These are phyloP conservation scores for Drosophila austrosaltans DNA, from an alignment of 2,888 invertebrate genomes.

Conservation along the genomic window DNA sequence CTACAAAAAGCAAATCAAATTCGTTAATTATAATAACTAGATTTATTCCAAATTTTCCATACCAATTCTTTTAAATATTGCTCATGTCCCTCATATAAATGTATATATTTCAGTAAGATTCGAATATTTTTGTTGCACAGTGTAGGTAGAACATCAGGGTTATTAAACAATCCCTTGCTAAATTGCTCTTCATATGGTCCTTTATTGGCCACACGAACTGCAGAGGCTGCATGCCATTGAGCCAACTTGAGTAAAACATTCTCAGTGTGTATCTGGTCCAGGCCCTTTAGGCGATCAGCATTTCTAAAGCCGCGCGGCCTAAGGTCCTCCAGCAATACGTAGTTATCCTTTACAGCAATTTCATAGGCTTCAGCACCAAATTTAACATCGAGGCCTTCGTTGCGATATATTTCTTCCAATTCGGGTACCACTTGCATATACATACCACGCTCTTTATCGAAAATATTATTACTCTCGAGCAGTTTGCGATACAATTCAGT, in stretches of 20 bases:
- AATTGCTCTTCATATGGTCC: slow-evolving; percentile 48
- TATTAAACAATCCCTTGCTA: slow-evolving; percentile 20
- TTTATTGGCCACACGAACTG: slow-evolving; percentile 58
- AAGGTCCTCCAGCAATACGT: slow-evolving; percentile 75
- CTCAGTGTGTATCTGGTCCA: slow-evolving; percentile 70
- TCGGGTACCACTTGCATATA: slow-evolving; percentile 68
- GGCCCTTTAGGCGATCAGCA: slow-evolving; percentile 69
- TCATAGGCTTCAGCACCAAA: slow-evolving; percentile 59
- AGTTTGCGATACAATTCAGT: slow-evolving; percentile 41
- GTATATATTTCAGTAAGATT: slow-evolving; percentile 23
- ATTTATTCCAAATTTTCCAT: not conserved
- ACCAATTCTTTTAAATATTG: slow-evolving; percentile 37
- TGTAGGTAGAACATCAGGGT: slow-evolving; percentile 15
- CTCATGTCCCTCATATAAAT: slow-evolving; percentile 32
- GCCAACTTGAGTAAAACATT: slow-evolving; percentile 74
- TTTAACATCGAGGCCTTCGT: slow-evolving; percentile 52
- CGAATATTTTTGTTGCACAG: slow-evolving; percentile 19
- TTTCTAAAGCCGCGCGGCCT: slow-evolving; percentile 66
- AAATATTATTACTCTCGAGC: slow-evolving; percentile 55
- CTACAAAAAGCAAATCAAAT: slow-evolving; percentile 5
- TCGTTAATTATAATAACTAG: not conserved
- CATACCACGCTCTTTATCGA: slow-evolving; percentile 68
- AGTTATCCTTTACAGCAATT: slow-evolving; percentile 23
- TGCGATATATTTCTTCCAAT: slow-evolving; percentile 67
- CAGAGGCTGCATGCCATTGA: slow-evolving; percentile 81